Evolutionary conservation across 53 echinoderm and acorn worm genomes (phyloP).

Genomic region (Paelopatides confundens): DNA sequence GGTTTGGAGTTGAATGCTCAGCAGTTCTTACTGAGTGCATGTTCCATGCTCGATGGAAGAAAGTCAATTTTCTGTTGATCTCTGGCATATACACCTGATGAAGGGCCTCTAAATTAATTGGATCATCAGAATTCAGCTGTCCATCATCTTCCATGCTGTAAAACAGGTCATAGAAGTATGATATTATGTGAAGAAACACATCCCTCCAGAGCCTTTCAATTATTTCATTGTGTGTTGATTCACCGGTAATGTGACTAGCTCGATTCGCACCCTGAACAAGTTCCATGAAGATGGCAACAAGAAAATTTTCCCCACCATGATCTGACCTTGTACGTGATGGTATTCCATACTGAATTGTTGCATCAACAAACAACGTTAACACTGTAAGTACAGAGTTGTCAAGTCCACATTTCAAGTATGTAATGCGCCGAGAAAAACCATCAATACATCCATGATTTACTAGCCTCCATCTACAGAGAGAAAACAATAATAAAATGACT

Average conservation of each 20-base stretch:
- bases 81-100: neutral
- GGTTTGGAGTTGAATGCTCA: neutral
- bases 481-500: too few species aligned
- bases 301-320: conserved; percentile 66
- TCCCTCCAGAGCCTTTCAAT: conserved; percentile 72
- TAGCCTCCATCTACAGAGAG: conserved; percentile 76
- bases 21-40: neutral
- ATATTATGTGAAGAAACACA: neutral
- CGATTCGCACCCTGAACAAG: conserved; percentile 54
- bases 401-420: conserved; percentile 56
- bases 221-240: conserved; percentile 62
- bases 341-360: conserved; percentile 56
- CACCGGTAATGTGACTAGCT: conserved; percentile 61
- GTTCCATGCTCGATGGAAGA: neutral
- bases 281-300: conserved; percentile 57
- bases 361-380: conserved; percentile 8
- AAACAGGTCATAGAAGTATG: neutral
- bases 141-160: conserved; percentile 3
- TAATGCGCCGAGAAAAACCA: conserved; percentile 65
- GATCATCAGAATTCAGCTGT: neutral
- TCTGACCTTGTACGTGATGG: conserved; percentile 71
- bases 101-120: neutral
- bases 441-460: conserved; percentile 80
- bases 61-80: neutral
- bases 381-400: conserved; percentile 49